Evolutionary conservation across 2,113 vertebrate species (phyloP).

Genomic region (Malaclemys terrapin): DNA sequence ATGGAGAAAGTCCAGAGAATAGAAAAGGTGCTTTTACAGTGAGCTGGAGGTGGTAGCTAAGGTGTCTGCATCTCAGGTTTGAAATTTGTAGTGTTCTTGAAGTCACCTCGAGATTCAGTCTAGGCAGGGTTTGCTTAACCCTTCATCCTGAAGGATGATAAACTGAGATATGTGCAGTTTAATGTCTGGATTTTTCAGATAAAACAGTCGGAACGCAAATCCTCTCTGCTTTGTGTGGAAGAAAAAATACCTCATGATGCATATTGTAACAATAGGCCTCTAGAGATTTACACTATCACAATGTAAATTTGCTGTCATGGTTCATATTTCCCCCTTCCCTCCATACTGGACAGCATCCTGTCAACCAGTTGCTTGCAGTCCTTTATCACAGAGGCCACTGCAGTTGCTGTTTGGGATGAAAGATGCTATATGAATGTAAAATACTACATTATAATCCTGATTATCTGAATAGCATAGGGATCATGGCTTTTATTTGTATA

Average conservation of each 20-base stretch:
- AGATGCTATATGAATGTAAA: not conserved
- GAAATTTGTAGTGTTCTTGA: not conserved
- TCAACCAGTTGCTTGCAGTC: not conserved
- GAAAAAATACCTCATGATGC: not conserved
- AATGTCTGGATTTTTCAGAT: slow-evolving; percentile 14
- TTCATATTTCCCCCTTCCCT: not conserved
- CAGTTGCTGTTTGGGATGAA: not conserved
- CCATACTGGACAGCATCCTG: not conserved
- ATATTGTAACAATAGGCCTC: not conserved
- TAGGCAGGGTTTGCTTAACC: not conserved
- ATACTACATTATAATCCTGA: not conserved
- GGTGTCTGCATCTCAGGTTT: not conserved
- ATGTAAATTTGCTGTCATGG: not conserved
- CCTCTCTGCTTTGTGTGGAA: not conserved
- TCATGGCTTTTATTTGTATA: not conserved
- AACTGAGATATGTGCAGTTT: slow-evolving; percentile 1
- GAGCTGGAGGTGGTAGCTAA: not conserved
- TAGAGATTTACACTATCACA: not conserved
- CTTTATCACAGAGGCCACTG: not conserved
- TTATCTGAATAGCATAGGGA: not conserved
- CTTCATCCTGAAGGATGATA: slow-evolving; percentile 25
- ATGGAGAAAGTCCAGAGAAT: not conserved
- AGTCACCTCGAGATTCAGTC: not conserved
- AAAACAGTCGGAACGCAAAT: slow-evolving; percentile 8
- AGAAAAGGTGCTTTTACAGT: not conserved